These are phyloP conservation scores for Nudaria mundana DNA, from an alignment of 2,888 invertebrate genomes.

Conservation along the genomic window DNA sequence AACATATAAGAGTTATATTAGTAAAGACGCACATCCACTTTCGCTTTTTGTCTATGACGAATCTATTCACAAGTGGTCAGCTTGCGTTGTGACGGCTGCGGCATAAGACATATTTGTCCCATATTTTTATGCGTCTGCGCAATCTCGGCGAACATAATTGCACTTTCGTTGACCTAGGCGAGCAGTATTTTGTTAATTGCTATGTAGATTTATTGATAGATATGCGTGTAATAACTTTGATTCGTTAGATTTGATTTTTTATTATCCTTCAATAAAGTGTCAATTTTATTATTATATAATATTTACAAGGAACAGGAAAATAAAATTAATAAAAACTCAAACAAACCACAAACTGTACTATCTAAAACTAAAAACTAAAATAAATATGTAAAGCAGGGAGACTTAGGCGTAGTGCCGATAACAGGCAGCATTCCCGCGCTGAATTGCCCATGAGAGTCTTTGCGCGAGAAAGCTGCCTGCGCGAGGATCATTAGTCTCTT, in stretches of 20 bases:
- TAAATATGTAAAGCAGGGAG: too few relatives aligned
- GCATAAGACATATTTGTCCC: slow-evolving; percentile 2
- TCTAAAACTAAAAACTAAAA: too few relatives aligned
- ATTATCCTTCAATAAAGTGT: not conserved
- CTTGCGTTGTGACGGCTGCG: slow-evolving; percentile 16
- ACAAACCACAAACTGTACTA: too few relatives aligned
- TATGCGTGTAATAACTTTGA: slow-evolving; percentile 6
- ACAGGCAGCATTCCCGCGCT: too few relatives aligned
- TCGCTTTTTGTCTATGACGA: slow-evolving; percentile 31
- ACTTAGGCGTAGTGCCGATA: too few relatives aligned
- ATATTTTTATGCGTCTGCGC: not conserved
- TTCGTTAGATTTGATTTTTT: not conserved
- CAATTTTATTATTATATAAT: too few relatives aligned
- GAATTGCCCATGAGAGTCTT: too few relatives aligned
- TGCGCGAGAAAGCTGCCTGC: too few relatives aligned
- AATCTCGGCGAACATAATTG: slow-evolving; percentile 14
- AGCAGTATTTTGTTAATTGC: slow-evolving; percentile 16
- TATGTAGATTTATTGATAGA: slow-evolving; percentile 5
- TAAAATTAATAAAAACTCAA: too few relatives aligned
- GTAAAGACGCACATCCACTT: slow-evolving; percentile 19
- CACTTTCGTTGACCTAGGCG: slow-evolving; percentile 31
- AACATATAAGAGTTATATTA: too few relatives aligned
- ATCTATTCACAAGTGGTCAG: slow-evolving; percentile 24
- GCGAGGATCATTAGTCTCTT: too few relatives aligned
- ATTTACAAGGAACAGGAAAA: too few relatives aligned